These are phyloP conservation scores for Diabrotica virgifera DNA, from an alignment of 1,140 invertebrate genomes.

Conservation along the genomic window DNA sequence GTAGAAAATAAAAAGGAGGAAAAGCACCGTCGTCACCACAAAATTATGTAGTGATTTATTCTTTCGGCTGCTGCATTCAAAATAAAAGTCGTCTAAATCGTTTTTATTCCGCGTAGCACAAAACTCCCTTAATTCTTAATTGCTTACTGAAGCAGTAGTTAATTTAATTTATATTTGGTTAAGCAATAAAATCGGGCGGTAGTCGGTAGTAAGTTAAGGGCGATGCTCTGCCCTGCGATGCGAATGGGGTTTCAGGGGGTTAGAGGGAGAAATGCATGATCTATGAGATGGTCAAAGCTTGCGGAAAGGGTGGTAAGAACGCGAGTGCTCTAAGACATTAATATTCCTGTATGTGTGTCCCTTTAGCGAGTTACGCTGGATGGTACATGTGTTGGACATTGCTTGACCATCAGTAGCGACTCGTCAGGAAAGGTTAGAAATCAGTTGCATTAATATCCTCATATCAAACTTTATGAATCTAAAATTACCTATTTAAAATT, in stretches of 20 bases:
- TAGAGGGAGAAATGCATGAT: conserved; percentile 36
- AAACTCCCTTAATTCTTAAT: conserved; percentile 48
- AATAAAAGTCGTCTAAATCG: conserved; percentile 42
- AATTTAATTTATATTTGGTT: conserved; percentile 50
- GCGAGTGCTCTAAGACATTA: conserved; percentile 47
- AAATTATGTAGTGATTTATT: conserved; percentile 26
- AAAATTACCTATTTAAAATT: too few relatives aligned
- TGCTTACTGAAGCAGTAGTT: conserved; percentile 48
- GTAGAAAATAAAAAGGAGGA: conserved; percentile 15
- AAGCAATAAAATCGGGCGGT: conserved; percentile 47
- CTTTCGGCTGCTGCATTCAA: conserved; percentile 28
- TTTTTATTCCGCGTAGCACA: conserved; percentile 43
- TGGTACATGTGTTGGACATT: conserved; percentile 41
- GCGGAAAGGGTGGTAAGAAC: conserved; percentile 41
- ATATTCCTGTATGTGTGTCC: conserved; percentile 42
- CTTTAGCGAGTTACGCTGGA: background rate
- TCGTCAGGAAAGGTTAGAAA: too few relatives aligned
- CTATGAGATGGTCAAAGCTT: conserved; percentile 42
- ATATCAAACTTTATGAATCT: too few relatives aligned
- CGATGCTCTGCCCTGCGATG: background rate
- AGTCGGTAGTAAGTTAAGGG: conserved; percentile 23
- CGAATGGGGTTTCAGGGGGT: background rate
- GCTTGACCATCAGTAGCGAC: conserved; percentile 32
- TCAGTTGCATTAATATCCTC: too few relatives aligned
- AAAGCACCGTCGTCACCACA: conserved; percentile 19